phyloP scores from a whole-genome alignment of 2,797 vertebrate species.

The Sebastes flavidus region DNA sequence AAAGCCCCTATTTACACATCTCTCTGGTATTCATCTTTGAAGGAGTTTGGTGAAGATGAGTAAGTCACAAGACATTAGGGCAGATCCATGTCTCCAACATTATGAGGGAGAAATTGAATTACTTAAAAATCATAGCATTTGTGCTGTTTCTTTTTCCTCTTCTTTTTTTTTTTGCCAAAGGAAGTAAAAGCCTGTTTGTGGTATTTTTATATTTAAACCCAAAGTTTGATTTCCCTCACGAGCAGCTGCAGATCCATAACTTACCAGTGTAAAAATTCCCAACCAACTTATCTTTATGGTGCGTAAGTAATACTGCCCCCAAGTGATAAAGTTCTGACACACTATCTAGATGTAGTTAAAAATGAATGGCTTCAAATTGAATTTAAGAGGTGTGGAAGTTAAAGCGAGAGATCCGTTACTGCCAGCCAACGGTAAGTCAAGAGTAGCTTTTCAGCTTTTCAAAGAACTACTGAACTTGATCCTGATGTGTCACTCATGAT shows the following conservation, averaged over 20 bases:
- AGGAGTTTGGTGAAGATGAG: slow-evolving; percentile 44
- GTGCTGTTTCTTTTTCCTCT: neutral
- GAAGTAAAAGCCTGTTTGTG: neutral
- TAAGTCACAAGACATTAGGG: slow-evolving; percentile 52
- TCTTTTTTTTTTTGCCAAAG: neutral
- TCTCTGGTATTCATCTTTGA: slow-evolving; percentile 54
- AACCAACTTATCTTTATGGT: slow-evolving; percentile 14
- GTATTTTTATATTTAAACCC: slow-evolving; percentile 11
- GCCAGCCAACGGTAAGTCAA: slow-evolving; percentile 58
- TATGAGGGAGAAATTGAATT: slow-evolving; percentile 32
- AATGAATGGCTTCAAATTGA: slow-evolving; percentile 65
- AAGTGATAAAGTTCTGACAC: slow-evolving; percentile 51
- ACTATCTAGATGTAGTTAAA: slow-evolving; percentile 66
- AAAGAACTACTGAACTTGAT: slow-evolving; percentile 69
- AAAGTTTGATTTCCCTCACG: neutral
- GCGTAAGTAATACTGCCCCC: slow-evolving; percentile 32
- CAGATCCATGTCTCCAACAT: slow-evolving; percentile 32
- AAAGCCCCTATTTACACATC: slow-evolving; percentile 45
- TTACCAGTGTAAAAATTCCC: slow-evolving; percentile 13
- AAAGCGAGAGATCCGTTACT: slow-evolving; percentile 67
- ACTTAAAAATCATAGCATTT: slow-evolving; percentile 11
- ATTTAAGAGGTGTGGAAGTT: slow-evolving; percentile 62
- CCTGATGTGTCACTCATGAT: slow-evolving; percentile 66
- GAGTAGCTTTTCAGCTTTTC: slow-evolving; percentile 62
- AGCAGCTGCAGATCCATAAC: slow-evolving; percentile 20